Evolutionary conservation across 2,113 vertebrate genomes (phyloP).

Genomic region (Gavia stellata): DNA sequence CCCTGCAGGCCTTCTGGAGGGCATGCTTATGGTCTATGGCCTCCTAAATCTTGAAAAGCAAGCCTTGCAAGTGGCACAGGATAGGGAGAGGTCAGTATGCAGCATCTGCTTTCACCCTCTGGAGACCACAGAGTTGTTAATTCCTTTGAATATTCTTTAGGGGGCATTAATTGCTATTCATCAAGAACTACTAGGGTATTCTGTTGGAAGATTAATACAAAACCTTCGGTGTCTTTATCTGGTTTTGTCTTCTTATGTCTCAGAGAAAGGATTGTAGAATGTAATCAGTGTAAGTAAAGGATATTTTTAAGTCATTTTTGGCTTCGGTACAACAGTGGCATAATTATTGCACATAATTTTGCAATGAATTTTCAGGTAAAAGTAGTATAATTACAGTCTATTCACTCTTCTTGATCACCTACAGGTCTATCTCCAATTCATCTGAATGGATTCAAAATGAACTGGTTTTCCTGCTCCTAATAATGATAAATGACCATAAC

Average conservation of each 20-base stretch:
- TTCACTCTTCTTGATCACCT: constrained; percentile 19
- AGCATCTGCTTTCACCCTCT: not conserved
- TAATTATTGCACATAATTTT: constrained; percentile 26
- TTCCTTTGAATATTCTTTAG: not conserved
- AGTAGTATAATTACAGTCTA: constrained; percentile 20
- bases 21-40: not conserved
- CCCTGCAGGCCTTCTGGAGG: not conserved
- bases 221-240: not conserved
- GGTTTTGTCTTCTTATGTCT: not conserved
- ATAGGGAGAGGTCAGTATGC: not conserved
- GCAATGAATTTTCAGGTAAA: not conserved
- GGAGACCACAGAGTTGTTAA: not conserved
- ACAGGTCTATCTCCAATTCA: not conserved
- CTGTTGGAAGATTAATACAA: not conserved
- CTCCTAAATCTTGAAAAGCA: not conserved
- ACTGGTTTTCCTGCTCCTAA: not conserved
- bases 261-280: not conserved
- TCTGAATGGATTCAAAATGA: constrained; percentile 19
- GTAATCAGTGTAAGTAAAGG: not conserved
- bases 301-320: not conserved
- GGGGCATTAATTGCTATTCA: not conserved
- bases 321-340: not conserved
- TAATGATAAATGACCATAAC: not conserved
- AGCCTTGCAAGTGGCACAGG: not conserved
- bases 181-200: not conserved